Evolutionary conservation across 2,888 invertebrate species (phyloP), one percentile per base, ranked within the genome.

Genomic region (Cecidostiba fungosa): DNA sequence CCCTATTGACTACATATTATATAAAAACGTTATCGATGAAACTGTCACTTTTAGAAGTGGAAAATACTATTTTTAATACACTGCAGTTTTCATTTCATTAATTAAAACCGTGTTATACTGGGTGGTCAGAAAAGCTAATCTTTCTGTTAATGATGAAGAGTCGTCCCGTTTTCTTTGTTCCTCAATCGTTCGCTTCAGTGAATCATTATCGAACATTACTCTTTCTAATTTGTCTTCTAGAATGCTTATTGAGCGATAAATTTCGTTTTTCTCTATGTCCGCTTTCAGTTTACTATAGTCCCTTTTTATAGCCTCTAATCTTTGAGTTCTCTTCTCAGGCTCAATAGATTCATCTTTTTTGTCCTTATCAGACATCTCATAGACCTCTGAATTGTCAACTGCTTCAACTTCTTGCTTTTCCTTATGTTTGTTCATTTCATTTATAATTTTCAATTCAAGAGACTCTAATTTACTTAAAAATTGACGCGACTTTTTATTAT

Each of bases 391-490:
- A 66, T 73, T 39, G 47, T 36, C 29, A 54, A 23, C 19, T 66
- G 16, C 6, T 23, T 36, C 43, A 47, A 36, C 39, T 43, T 72
- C 29, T 39, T 43, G 47, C 6, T 66, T 62, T 12, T 36, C 32
- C 72, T 94, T 94, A 85, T 97, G 92, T 74, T 96, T 95, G 89
- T 96, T 95, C 47, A 96, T 94, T 94, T 96, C 95, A 0, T 93
- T 92, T 6, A 93, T 94, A 3, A 95, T 91, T 2, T 94, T 94
- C 86, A 94, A 94, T 29, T 95, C 94, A 1, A 95, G 94, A 1
- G 93, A 86, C 59, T 90, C 89, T 87, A 94, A 93, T 91, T 94
- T 94, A 36, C 92, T 90, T 14, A 94, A 90, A 85, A 93, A 85
- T 29, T 93, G 90, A 84, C 93, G 93, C 47, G 95, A 90, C 62